Evolutionary conservation across 2,888 invertebrate genomes (phyloP), one percentile per base, ranked within the genome.

Genomic region (Plemyria rubiginata): DNA sequence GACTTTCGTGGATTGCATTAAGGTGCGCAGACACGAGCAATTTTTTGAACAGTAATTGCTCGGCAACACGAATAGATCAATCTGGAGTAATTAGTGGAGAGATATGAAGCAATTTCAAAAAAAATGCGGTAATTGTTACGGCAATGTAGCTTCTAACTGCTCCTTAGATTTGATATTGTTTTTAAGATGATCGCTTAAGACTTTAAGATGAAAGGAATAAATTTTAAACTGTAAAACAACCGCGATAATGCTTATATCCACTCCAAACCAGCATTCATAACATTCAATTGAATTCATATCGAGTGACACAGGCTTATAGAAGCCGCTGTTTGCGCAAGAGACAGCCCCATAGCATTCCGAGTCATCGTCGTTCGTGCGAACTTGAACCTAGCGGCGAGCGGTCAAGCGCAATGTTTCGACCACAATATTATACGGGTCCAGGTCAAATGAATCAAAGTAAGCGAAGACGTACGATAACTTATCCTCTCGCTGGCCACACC

Each of bases 351-450:
- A 68, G 75, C 71, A 74, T 70, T 76, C 22, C 2, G 1, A 22
- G 22, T 22, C 22, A 3, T 22, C 72, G 72, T 75, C 64, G 60
- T 73, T 74, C 76, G 75, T 76, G 80, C 82, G 84, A 85, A 86
- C 88, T 88, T 90, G 88, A 89, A 89, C 88, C 81, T 75, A 32
- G 43, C 53, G 41, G 62, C 68, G 58, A 64, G 78, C 84, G 86
- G 88, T 90, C 87, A 89, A 88, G 87, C 82, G 78, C 84, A 85
- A 80, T 77, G 79, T 67, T 68, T 66, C 67, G 36, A 62, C 57
- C 51, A 53, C 60, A 54, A 62, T 75, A 74, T 71, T 69, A 60
- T 60, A 16, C 16, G 16, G 16, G 45, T 45, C 45, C 45, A 45
- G 45, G 45, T 45, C 45, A 45, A 45, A 45, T n/a, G 45, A 45